A percentile compares a stretch with the other conserved stretches of the same genome.
phyloP scores from a whole-genome alignment of 2,113 vertebrate genomes.

The Oreochromis aureus region DNA sequence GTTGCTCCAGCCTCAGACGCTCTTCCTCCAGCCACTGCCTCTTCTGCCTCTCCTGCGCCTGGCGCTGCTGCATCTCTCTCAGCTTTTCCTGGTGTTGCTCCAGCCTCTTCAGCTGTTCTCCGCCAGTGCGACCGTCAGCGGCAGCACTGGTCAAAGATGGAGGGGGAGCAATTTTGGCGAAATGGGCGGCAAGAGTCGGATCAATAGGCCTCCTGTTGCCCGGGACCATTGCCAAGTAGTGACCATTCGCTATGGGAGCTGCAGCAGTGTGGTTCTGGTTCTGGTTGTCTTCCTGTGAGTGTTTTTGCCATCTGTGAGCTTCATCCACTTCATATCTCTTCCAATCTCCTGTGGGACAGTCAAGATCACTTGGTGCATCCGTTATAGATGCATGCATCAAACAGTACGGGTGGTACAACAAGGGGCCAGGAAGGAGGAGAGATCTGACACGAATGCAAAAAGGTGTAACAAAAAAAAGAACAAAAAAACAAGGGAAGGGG shows the following conservation, averaged over 20 bases:
- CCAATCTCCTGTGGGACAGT: slow-evolving; percentile 72
- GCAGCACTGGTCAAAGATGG: background rate
- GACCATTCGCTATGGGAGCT: slow-evolving; percentile 46
- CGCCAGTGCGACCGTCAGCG: background rate
- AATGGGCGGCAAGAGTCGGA: slow-evolving; percentile 30
- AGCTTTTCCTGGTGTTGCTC: slow-evolving; percentile 59
- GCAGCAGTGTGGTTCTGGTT: slow-evolving; percentile 46
- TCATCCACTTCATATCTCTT: slow-evolving; percentile 25
- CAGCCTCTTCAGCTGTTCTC: slow-evolving; percentile 48
- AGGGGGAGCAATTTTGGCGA: background rate
- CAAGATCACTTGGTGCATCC: slow-evolving; percentile 67
- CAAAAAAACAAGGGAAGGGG: background rate
- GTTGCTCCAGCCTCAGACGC: slow-evolving; percentile 53
- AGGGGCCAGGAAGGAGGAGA: slow-evolving; percentile 25
- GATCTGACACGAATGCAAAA: slow-evolving; percentile 3
- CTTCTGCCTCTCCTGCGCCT: slow-evolving; percentile 58
- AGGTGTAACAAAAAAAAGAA: slow-evolving; percentile 1
- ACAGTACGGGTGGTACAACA: slow-evolving; percentile 34
- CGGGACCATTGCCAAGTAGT: slow-evolving; percentile 61
- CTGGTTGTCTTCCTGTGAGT: slow-evolving; percentile 42
- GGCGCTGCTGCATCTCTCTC: slow-evolving; percentile 40
- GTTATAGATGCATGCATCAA: slow-evolving; percentile 58
- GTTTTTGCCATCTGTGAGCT: background rate
- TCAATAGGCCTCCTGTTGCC: slow-evolving; percentile 61
- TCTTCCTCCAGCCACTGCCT: slow-evolving; percentile 61